phyloP scores from a whole-genome alignment of 2,113 vertebrate species.

The Hirundichthys speculiger region DNA sequence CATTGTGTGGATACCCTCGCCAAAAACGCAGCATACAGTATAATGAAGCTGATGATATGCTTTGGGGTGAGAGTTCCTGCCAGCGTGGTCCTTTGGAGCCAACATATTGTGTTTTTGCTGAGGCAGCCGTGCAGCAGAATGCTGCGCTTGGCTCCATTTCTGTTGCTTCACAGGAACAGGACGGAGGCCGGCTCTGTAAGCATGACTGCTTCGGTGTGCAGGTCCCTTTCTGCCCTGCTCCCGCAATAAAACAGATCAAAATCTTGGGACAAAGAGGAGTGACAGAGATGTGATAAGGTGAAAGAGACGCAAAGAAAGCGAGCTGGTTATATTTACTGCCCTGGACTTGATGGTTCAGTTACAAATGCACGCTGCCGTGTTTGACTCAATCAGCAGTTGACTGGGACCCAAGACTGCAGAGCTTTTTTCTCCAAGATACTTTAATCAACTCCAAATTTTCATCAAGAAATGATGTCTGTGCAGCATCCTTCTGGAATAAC shows the following conservation, averaged over 20 bases:
- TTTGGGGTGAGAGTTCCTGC: conserved; percentile 54
- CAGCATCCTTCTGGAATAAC: background rate
- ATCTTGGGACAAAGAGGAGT: background rate
- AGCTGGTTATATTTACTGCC: conserved; percentile 32
- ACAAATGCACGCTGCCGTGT: conserved; percentile 10
- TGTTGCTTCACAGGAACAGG: conserved; percentile 64
- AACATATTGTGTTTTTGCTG: conserved; percentile 78
- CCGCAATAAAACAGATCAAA: background rate
- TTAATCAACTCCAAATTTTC: conserved; percentile 27
- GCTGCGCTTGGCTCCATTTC: conserved; percentile 62
- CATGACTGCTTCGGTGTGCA: conserved; percentile 15
- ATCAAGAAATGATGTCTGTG: background rate
- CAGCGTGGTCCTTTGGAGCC: conserved; percentile 46
- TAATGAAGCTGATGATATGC: conserved; percentile 54
- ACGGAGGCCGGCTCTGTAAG: conserved; percentile 38
- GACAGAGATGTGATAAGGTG: conserved; percentile 5
- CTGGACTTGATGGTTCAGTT: conserved; percentile 2
- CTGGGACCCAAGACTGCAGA: conserved; percentile 36
- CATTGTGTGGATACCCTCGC: conserved; percentile 17
- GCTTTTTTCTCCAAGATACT: conserved; percentile 12
- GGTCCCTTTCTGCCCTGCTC: background rate
- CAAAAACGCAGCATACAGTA: conserved; percentile 30
- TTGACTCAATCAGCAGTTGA: conserved; percentile 56
- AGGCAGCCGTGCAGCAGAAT: conserved; percentile 67
- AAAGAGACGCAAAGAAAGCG: conserved; percentile 5